Conservation (phyloP, 2,797 vertebrate genomes). For the Emys orbicularis region DNA sequence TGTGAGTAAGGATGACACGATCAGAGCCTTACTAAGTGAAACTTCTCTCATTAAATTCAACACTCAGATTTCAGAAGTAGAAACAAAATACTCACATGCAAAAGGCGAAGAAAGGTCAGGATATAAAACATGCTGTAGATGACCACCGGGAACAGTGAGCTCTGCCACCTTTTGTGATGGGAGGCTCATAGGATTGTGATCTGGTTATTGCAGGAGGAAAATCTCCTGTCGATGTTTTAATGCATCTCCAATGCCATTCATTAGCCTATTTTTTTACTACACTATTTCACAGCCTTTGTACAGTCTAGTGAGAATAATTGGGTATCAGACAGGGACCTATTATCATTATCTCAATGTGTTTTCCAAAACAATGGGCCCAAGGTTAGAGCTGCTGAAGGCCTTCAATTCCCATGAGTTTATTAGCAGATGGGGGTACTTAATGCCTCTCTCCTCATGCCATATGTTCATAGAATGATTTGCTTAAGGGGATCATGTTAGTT, state of each 20-base stretch:
- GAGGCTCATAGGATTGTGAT: neutral
- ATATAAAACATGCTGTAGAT: neutral
- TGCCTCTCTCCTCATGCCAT: neutral
- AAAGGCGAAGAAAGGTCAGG: neutral
- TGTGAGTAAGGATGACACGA: neutral
- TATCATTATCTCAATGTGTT: neutral
- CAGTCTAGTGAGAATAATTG: neutral
- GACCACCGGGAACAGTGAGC: neutral
- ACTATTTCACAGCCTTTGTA: neutral
- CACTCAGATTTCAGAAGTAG: neutral
- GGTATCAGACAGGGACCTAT: accelerated
- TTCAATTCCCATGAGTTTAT: neutral
- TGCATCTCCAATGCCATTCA: neutral
- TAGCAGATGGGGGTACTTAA: accelerated
- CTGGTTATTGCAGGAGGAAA: neutral
- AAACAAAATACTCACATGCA: neutral
- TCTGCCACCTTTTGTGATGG: neutral
- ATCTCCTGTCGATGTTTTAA: neutral
- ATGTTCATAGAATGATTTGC: neutral
- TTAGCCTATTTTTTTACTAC: neutral
- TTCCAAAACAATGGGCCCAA: neutral
- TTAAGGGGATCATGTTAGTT: neutral
- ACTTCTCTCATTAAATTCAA: neutral
- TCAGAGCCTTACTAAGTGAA: neutral
- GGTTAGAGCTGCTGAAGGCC: neutral